These are phyloP conservation scores for Luffia ferchaultella DNA, from an alignment of 2,888 invertebrate genomes.

Conservation along the genomic window DNA sequence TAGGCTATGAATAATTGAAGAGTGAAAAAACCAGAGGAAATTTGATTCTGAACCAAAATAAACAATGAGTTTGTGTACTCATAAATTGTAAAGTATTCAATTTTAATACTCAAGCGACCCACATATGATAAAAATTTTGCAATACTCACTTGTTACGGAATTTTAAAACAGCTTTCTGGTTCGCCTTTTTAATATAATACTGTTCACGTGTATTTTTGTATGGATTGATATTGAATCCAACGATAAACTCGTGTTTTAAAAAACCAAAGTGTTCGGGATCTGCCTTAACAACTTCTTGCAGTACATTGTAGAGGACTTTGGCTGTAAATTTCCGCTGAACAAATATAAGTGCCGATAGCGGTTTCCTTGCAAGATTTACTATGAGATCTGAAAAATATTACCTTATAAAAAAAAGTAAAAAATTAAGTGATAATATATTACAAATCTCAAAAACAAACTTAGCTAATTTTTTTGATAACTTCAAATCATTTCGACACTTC, in stretches of 20 bases:
- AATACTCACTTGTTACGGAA: constrained; percentile 51
- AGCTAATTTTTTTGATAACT: too few species aligned
- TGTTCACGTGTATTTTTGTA: constrained; percentile 63
- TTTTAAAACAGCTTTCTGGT: constrained; percentile 55
- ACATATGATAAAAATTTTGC: too few species aligned
- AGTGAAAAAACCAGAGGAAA: too few species aligned
- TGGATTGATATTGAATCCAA: constrained; percentile 71
- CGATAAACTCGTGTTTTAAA: constrained; percentile 74
- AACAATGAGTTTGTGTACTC: too few species aligned
- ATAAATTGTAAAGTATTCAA: too few species aligned
- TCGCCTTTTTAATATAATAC: constrained; percentile 59
- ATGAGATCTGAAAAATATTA: constrained; percentile 16
- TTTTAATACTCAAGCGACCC: too few species aligned
- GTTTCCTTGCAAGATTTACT: constrained; percentile 36
- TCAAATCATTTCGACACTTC: neutral
- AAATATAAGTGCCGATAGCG: constrained; percentile 76
- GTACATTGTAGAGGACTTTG: constrained; percentile 74
- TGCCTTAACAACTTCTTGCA: constrained; percentile 55
- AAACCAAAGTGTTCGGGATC: constrained; percentile 59
- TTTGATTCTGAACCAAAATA: too few species aligned
- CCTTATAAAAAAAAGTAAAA: too few species aligned
- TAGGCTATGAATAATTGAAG: too few species aligned
- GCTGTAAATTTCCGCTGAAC: constrained; percentile 78
- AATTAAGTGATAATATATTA: neutral
- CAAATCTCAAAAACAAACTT: neutral